Conservation (phyloP, 2,113 vertebrate species). For the Osmerus eperlanus region DNA sequence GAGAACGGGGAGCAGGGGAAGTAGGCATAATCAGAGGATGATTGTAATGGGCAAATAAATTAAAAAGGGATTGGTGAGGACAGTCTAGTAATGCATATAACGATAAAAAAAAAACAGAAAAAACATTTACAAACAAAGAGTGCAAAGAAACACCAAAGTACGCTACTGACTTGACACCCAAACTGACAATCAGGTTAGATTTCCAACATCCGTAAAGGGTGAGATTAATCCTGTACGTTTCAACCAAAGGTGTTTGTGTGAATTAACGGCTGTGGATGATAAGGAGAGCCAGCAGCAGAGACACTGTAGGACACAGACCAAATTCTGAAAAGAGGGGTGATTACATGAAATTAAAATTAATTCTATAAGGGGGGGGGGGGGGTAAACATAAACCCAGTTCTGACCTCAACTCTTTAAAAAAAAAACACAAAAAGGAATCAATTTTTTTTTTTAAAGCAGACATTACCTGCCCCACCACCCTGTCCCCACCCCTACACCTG, state of each 20-base stretch:
- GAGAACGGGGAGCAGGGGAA: not conserved
- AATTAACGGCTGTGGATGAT: not conserved
- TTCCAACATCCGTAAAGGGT: not conserved
- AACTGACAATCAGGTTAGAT: not conserved
- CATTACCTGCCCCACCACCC: constrained; percentile 14
- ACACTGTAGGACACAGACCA: constrained; percentile 14
- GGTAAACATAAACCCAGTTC: not conserved
- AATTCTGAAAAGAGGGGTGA: constrained; percentile 7
- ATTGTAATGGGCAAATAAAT: constrained; percentile 39
- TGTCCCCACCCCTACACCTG: constrained; percentile 20
- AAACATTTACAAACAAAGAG: constrained; percentile 48
- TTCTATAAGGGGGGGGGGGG: not conserved
- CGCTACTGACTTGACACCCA: constrained; percentile 20
- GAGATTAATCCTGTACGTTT: not conserved
- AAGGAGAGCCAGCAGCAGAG: not conserved
- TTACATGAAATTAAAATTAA: constrained; percentile 29
- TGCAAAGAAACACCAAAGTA: constrained; percentile 48
- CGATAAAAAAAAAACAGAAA: constrained; percentile 34
- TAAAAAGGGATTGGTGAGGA: constrained; percentile 19
- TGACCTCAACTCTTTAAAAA: constrained; percentile 4
- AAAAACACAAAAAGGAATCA: constrained; percentile 13
- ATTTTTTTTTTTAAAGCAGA: constrained; percentile 24
- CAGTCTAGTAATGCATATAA: constrained; percentile 17
- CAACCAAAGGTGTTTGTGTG: not conserved
- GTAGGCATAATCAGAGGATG: not conserved